Conservation (phyloP, 2,113 vertebrate genomes). For the Mormyrus iriodes region DNA sequence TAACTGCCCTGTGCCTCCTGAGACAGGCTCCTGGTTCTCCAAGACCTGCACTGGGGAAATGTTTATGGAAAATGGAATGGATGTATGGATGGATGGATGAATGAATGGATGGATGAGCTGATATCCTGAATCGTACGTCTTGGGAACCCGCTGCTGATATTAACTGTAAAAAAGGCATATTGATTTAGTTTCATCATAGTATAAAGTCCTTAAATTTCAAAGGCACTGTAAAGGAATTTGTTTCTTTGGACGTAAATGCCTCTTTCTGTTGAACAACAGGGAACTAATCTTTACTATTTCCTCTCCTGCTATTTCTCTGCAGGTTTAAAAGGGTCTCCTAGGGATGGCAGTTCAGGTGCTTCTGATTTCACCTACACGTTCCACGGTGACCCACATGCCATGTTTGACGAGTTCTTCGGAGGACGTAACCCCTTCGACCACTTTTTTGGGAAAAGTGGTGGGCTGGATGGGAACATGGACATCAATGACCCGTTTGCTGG, state of each 20-base stretch:
- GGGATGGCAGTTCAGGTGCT: conserved; percentile 60
- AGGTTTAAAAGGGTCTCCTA: conserved; percentile 63
- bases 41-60: neutral
- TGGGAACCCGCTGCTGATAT: neutral
- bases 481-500: conserved; percentile 66
- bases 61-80: neutral
- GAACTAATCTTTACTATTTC: neutral
- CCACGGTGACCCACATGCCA: conserved; percentile 91
- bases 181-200: neutral
- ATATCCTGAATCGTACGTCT: neutral
- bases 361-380: conserved; percentile 82
- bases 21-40: neutral
- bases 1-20: neutral
- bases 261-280: neutral
- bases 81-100: neutral
- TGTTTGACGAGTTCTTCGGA: conserved; percentile 88
- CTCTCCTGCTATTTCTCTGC: neutral
- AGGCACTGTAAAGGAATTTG: neutral
- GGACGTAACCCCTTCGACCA: conserved; percentile 84
- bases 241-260: neutral
- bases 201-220: neutral
- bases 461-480: conserved; percentile 66
- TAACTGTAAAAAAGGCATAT: neutral
- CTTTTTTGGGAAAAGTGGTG: conserved; percentile 73
- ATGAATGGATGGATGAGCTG: neutral